Evolutionary conservation across 2,888 invertebrate species (phyloP), one percentile per base, ranked within the genome.

Genomic region (Oligia strigilis): DNA sequence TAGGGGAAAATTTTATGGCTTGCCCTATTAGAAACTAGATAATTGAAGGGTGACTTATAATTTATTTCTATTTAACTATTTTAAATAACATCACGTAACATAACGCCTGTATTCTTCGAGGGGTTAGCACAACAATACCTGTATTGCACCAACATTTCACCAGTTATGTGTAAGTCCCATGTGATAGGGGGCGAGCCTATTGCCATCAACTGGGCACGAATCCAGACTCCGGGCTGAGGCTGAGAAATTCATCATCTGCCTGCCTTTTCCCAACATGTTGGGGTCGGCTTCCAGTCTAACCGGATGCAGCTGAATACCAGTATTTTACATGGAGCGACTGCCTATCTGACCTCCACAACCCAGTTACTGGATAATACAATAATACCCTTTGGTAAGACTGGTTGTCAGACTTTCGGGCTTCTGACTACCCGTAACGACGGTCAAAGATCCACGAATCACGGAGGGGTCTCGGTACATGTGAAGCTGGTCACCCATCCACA

Each of bases 21-120:
- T 49, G 62, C 19, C 69, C 78, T 80, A 77, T 49, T 65, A 29
- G 19, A 49, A n/a, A 64, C 52, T 84, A 78, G 23, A 58, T 52
- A 1, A 58, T 62, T 29, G 2, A n/a, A 69, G 75, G 85, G 82
- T 49, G 70, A 60, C 11, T 8, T 58, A 62, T 66, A 78, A 78
- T 71, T 58, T 52, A 77, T 81, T 82, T 70, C 0, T 64, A 83
- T 60, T 71, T 60, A 23, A 9, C 78, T 65, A 40, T 65, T 65
- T 19, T 23, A 65, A 11, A 13, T 13, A 13, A 23, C 29, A 58
- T 58, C 2, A n/a, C 4, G 1, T 29, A 14, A 29, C 9, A 36
- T 36, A 3, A 64, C 4, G 9, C 3, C 17, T 36, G 2, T 29
- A 8, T 8, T n/a, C 8, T 8, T 1, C 17, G 17, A 17, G 36